phyloP scores from a whole-genome alignment of 2,113 vertebrate species.

The Percina caprodes region DNA sequence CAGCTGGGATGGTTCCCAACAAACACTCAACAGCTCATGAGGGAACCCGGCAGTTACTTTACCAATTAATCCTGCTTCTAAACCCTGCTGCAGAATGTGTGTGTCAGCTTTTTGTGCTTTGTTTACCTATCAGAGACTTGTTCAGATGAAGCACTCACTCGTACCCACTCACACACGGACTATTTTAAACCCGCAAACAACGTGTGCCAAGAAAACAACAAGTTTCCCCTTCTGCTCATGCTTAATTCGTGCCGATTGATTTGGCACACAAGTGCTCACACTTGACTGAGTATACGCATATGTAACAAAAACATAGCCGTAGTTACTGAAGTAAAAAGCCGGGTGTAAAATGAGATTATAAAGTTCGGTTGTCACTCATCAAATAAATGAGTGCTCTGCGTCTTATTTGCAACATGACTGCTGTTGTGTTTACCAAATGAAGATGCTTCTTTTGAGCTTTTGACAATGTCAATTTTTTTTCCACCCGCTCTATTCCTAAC shows the following conservation, averaged over 20 bases:
- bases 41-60: constrained; percentile 69
- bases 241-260: constrained; percentile 64
- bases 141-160: constrained; percentile 57
- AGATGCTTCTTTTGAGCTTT: neutral
- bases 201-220: constrained; percentile 69
- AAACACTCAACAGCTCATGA: constrained; percentile 72
- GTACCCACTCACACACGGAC: constrained; percentile 48
- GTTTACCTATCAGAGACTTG: constrained; percentile 58
- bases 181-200: constrained; percentile 60
- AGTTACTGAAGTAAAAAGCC: constrained; percentile 31
- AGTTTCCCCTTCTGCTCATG: constrained; percentile 58
- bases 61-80: constrained; percentile 73
- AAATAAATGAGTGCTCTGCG: constrained; percentile 41
- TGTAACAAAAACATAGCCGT: constrained; percentile 30
- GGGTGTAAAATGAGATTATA: constrained; percentile 56
- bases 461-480: neutral
- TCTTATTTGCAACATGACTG: constrained; percentile 31
- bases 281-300: constrained; percentile 43
- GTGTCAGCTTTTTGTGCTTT: constrained; percentile 30
- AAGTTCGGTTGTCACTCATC: constrained; percentile 43
- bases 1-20: constrained; percentile 72
- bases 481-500: neutral
- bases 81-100: constrained; percentile 45
- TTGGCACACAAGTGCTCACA: constrained; percentile 51
- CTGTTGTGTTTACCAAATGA: constrained; percentile 16